Evolutionary conservation across 2,888 invertebrate genomes (phyloP).

Genomic region (Tetranychus piercei): DNA sequence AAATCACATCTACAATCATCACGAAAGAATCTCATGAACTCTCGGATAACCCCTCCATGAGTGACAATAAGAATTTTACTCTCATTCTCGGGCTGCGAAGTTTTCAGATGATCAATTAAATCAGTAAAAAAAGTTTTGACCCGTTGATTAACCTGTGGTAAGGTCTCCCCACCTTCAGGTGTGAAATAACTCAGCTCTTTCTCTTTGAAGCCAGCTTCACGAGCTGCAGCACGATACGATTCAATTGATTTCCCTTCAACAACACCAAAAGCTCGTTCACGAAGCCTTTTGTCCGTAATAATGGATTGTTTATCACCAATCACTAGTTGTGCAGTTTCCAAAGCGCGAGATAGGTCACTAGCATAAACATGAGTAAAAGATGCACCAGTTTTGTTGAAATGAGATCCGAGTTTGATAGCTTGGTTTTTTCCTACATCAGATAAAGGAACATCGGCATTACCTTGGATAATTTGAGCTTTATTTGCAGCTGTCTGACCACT

Average conservation of each 20-base stretch:
- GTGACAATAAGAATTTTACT: slow-evolving; percentile 17
- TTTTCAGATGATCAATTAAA: slow-evolving; percentile 3
- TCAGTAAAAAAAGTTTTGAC: slow-evolving; percentile 14
- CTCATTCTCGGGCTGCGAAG: not conserved
- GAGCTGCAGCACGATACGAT: slow-evolving; percentile 8
- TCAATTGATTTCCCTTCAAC: slow-evolving; percentile 19
- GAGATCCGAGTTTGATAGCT: slow-evolving; percentile 10
- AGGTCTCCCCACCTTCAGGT: slow-evolving; percentile 18
- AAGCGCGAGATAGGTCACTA: slow-evolving; percentile 19
- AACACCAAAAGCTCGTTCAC: slow-evolving; percentile 18
- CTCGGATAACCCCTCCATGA: slow-evolving; percentile 22
- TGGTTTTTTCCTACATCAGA: slow-evolving; percentile 17
- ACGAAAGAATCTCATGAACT: slow-evolving; percentile 16
- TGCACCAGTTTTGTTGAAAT: slow-evolving; percentile 8
- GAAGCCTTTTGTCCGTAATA: slow-evolving; percentile 12
- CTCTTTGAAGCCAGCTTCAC: slow-evolving; percentile 6
- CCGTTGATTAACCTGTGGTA: slow-evolving; percentile 16
- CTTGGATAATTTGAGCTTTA: slow-evolving; percentile 18
- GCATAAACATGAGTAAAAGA: slow-evolving; percentile 16
- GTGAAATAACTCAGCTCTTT: slow-evolving; percentile 14
- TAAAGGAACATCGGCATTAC: slow-evolving; percentile 18
- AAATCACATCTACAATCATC: slow-evolving; percentile 9
- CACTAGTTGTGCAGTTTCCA: slow-evolving; percentile 17
- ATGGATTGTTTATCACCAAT: slow-evolving; percentile 9
- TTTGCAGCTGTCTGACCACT: slow-evolving; percentile 22